Evolutionary conservation across 2,888 invertebrate genomes (phyloP).

Genomic region (Mycalesis mineus): DNA sequence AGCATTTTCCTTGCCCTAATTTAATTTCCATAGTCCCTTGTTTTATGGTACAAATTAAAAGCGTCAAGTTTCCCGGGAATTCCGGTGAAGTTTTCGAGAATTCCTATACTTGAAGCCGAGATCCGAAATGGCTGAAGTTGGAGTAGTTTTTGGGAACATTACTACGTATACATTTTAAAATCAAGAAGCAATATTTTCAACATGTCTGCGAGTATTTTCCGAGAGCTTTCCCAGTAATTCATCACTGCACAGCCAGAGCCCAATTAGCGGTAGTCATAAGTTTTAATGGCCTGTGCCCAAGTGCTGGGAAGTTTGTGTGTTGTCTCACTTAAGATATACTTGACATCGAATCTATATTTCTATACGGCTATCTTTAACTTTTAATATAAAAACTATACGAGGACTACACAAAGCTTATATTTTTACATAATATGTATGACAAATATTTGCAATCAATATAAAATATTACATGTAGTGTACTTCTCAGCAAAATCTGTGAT

Average conservation of each 20-base stretch:
- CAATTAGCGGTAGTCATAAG: slow-evolving; percentile 53
- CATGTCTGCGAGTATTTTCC: neutral
- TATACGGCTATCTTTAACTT: too few relatives aligned
- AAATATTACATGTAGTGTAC: too few relatives aligned
- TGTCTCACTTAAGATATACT: slow-evolving; percentile 24
- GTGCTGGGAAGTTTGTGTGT: slow-evolving; percentile 26
- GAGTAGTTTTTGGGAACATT: slow-evolving; percentile 33
- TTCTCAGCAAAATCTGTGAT: too few relatives aligned
- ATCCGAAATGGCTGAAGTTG: slow-evolving; percentile 46
- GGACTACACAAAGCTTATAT: too few relatives aligned
- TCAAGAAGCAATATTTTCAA: slow-evolving; percentile 3
- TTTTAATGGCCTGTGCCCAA: slow-evolving; percentile 32
- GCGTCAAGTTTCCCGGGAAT: slow-evolving; percentile 26
- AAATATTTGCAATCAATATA: too few relatives aligned
- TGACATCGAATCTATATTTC: too few relatives aligned
- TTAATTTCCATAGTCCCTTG: slow-evolving; percentile 29
- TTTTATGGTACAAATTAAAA: slow-evolving; percentile 30
- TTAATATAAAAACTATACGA: too few relatives aligned
- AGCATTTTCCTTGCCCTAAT: slow-evolving; percentile 23
- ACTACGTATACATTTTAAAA: too few relatives aligned
- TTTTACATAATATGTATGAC: too few relatives aligned
- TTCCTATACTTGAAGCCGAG: slow-evolving; percentile 36
- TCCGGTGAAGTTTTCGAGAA: slow-evolving; percentile 37
- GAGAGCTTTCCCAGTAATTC: slow-evolving; percentile 15
- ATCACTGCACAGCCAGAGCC: slow-evolving; percentile 29